Evolutionary conservation across 2,888 invertebrate genomes (phyloP).

Genomic region (Neoascia interrupta): DNA sequence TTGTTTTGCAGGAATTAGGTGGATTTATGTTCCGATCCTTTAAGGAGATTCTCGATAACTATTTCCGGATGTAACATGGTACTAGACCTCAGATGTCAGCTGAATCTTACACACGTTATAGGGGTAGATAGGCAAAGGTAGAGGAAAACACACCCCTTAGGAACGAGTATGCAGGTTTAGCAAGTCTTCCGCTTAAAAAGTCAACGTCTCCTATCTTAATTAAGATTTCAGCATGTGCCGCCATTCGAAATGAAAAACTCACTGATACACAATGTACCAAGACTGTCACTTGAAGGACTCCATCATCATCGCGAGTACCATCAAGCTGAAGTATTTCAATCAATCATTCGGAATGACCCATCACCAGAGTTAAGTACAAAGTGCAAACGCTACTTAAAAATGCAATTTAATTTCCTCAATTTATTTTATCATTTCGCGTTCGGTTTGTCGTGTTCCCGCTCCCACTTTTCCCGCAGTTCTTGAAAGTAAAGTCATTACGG

Average conservation of each 20-base stretch:
- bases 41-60: not conserved
- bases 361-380: slow-evolving; percentile 61
- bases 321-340: slow-evolving; percentile 56
- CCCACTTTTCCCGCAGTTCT: slow-evolving; percentile 16
- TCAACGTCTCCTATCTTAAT: slow-evolving; percentile 12
- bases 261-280: not conserved
- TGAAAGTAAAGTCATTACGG: slow-evolving; percentile 50
- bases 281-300: slow-evolving; percentile 37
- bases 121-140: slow-evolving; percentile 15
- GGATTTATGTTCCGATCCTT: slow-evolving; percentile 22
- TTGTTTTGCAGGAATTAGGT: slow-evolving; percentile 4
- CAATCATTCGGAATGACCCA: slow-evolving; percentile 67
- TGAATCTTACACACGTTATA: slow-evolving; percentile 15
- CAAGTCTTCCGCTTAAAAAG: not conserved
- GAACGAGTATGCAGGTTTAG: not conserved
- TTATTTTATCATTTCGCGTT: slow-evolving; percentile 60
- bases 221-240: not conserved
- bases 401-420: slow-evolving; percentile 70
- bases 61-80: not conserved
- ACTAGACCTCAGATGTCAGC: slow-evolving; percentile 31
- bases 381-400: slow-evolving; percentile 69
- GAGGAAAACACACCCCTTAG: slow-evolving; percentile 23
- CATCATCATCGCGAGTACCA: slow-evolving; percentile 56
- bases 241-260: not conserved
- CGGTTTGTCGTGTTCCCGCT: too few species aligned